These are phyloP conservation scores for Sebastes matsubarae DNA, from an alignment of 2,797 vertebrate genomes.

Conservation along the genomic window DNA sequence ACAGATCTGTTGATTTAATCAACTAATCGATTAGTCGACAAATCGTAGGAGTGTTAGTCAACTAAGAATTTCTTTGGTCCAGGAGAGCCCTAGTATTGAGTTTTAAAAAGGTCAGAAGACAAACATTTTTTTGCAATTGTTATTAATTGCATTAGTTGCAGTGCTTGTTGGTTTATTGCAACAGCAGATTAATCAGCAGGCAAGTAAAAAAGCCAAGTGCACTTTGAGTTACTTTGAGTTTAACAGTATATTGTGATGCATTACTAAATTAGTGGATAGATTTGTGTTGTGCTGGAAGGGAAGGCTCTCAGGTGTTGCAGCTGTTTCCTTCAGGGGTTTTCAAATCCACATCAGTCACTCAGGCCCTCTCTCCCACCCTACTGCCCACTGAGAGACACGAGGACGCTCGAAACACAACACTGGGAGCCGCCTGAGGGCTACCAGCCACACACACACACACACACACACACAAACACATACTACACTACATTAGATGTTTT, in stretches of 20 bases:
- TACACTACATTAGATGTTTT: slow-evolving; percentile 45
- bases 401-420: slow-evolving; percentile 63
- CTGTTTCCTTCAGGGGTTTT: slow-evolving; percentile 45
- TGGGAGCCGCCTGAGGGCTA: slow-evolving; percentile 48
- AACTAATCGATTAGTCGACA: too few species aligned
- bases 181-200: not conserved
- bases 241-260: not conserved
- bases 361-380: slow-evolving; percentile 11
- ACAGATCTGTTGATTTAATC: too few species aligned
- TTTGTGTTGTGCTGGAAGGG: slow-evolving; percentile 8
- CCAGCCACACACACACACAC: not conserved
- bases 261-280: not conserved
- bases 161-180: not conserved
- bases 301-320: slow-evolving; percentile 28
- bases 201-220: not conserved
- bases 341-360: slow-evolving; percentile 56
- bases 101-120: not conserved
- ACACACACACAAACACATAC: not conserved
- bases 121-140: not conserved
- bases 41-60: too few species aligned
- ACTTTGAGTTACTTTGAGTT: not conserved
- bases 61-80: too few species aligned
- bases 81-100: not conserved
- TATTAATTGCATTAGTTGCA: not conserved
- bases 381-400: slow-evolving; percentile 29